Base-by-base conservation (phyloP, 2,888 invertebrate genomes). In the Quadriops clusia region DNA sequence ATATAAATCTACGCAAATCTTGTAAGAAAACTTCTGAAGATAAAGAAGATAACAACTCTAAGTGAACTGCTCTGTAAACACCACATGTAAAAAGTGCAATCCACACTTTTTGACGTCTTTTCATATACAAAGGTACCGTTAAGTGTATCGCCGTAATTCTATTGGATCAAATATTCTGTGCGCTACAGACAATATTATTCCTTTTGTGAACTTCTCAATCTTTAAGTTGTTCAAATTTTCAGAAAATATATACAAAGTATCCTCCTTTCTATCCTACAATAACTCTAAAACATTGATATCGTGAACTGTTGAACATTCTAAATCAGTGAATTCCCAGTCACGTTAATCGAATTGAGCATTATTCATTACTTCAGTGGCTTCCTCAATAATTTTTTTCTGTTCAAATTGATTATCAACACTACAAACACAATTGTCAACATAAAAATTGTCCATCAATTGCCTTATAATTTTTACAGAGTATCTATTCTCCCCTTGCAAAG, bases 21-120 rank as follows among this genome's bases (percentile, higher is more conserved):
- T 22, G 50, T 36, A 58, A 14, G 29, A 56, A 52, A 2, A 37
- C 32, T 5, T 39, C 31, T 0, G 54, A 45, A 5, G 42, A 39
- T 4, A 53, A 29, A 8, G 44, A 37, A 0, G 24, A 30, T 1
- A 53, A 43, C 3, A 51, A 12, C 36, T 60, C 57, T 9, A 61
- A 34, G 32, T 58, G 53, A 5, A 58, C 37, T 0, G 47, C 44
- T 4, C 53, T 38, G 12, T 51, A 54, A 1, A 51, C 38, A 3
- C 54, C 47, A 42, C 58, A 61, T 0, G 56, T 58, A 30, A 46
- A 50, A 3, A 61, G 20, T 6, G 42, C 37, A 4, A 57, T 42
- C 45, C 47, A 57, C 3, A 35, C 40, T 24, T 50, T 47, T 7
- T 31, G 9, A 5, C 40, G 34, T 8, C 30, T 41, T 21, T 28